Evolutionary conservation across 2,797 vertebrate species (phyloP), one percentile per base, ranked within the genome.

Genomic region (Enteromius argenteus): DNA sequence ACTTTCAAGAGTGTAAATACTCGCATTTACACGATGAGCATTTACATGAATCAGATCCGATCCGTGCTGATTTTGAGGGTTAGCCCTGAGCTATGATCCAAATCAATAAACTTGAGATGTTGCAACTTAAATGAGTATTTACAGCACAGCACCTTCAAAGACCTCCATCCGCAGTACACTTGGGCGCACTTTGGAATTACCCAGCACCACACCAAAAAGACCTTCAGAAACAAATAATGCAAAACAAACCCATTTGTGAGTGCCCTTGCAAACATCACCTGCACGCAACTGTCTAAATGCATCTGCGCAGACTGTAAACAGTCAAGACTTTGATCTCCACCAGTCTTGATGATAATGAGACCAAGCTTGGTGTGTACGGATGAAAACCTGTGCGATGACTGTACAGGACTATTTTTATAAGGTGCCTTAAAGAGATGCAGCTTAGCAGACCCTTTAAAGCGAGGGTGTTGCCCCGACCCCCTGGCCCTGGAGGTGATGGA

Each of bases 401-500:
- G 27, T 35, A 66, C 91, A 86, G 84, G 78, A 87, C 93, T 94
- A 94, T 95, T 95, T 93, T 92, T 93, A 93, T 92, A 74, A 91
- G 90, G 90, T 93, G 91, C 92, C 90, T 91, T 91, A 88, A 91
- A 87, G 82, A 67, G 86, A 88, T 68, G 75, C 93, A 93, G 83
- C 74, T 87, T 84, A 78, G 56, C 83, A 80, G 80, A 78, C 78
- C 44, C 77, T 69, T 84, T 53, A 58, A 83, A 68, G 62, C 35
- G 62, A 56, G 58, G 64, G 60, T 91, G 91, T 91, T 90, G 91
- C 83, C 78, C 86, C 92, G 94, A 94, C 94, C 94, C 90, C 92
- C 91, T 91, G 94, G 94, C 90, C 94, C 92, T 91, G 77, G 87
- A 93, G 93, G 94, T 93, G 95, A 87, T 90, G 89, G 88, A 68